These are phyloP conservation scores for Calephelis perditalis DNA, from an alignment of 2,888 invertebrate genomes.

Conservation along the genomic window DNA sequence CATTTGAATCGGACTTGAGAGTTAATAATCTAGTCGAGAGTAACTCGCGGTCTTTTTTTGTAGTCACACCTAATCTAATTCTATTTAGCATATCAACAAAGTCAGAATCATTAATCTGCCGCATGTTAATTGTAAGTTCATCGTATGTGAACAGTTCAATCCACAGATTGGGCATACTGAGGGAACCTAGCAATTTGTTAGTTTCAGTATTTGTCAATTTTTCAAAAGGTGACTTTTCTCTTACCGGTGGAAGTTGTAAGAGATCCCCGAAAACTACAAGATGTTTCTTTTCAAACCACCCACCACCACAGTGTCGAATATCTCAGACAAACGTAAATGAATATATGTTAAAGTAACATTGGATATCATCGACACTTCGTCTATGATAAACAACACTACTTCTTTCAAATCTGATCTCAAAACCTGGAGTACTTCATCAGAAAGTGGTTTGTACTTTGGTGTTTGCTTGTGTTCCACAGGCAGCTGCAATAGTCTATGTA, in stretches of 20 bases:
- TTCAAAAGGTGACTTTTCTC: slow-evolving; percentile 34
- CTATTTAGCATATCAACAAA: slow-evolving; percentile 31
- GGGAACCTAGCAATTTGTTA: slow-evolving; percentile 32
- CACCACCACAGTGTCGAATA: slow-evolving; percentile 24
- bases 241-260: slow-evolving; percentile 39
- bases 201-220: slow-evolving; percentile 30
- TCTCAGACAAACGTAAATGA: slow-evolving; percentile 2
- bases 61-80: slow-evolving; percentile 14
- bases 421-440: slow-evolving; percentile 31
- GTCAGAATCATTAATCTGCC: slow-evolving; percentile 26
- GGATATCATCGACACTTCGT: slow-evolving; percentile 25
- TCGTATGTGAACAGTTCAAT: slow-evolving; percentile 30
- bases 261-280: slow-evolving; percentile 40
- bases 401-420: slow-evolving; percentile 28
- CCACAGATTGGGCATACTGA: slow-evolving; percentile 34
- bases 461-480: slow-evolving; percentile 34
- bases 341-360: slow-evolving; percentile 9
- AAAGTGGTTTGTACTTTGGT: slow-evolving; percentile 34
- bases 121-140: slow-evolving; percentile 20
- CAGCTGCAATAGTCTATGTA: slow-evolving; percentile 28
- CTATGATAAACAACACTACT: slow-evolving; percentile 8
- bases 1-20: slow-evolving; percentile 23
- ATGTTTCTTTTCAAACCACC: slow-evolving; percentile 28
- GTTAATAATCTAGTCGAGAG: slow-evolving; percentile 27
- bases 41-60: slow-evolving; percentile 28